Evolutionary conservation across 30 jellyfish, hydroid and myxozoan species (phyloP).

Genomic region (Aurelia coerulea): DNA sequence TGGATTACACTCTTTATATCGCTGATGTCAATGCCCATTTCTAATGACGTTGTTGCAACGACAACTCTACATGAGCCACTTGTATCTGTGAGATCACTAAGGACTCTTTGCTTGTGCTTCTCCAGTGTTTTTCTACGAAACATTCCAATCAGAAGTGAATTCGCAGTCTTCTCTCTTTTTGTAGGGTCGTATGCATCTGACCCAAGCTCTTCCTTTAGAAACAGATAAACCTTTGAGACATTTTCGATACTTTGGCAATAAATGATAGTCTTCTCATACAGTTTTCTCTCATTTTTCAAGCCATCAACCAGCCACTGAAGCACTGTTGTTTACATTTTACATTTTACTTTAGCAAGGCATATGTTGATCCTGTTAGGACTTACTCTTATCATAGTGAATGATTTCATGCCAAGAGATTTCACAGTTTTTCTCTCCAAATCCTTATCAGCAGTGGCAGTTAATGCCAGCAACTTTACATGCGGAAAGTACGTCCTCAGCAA

Average conservation of each 20-base stretch:
- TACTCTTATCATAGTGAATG: conserved; percentile 8
- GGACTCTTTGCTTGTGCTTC: conserved; percentile 23
- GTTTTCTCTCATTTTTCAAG: not conserved
- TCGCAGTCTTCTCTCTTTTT: not conserved
- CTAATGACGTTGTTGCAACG: conserved; percentile 21
- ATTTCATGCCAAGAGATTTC: conserved; percentile 2
- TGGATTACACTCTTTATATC: conserved; percentile 13
- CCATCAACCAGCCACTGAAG: conserved; percentile 12
- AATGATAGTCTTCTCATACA: conserved; percentile 5
- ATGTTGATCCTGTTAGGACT: conserved; percentile 18
- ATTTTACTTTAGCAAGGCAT: conserved; percentile 4
- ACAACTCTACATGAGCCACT: conserved; percentile 35
- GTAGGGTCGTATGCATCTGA: not conserved
- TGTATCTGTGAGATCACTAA: conserved; percentile 1
- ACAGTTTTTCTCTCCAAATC: conserved; percentile 16
- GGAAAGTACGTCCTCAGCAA: conserved; percentile 9
- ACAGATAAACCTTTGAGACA: too few relatives aligned
- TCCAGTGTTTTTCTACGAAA: conserved; percentile 9
- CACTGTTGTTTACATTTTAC: not conserved
- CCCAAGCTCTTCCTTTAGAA: conserved; percentile 4
- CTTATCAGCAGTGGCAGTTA: conserved; percentile 24
- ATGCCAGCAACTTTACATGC: conserved; percentile 1
- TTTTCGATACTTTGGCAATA: conserved; percentile 17
- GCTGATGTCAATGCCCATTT: conserved; percentile 14
- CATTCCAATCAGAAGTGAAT: conserved; percentile 27